Evolutionary conservation across 2,113 vertebrate genomes (phyloP).

Genomic region (Ranitomeya imitator): DNA sequence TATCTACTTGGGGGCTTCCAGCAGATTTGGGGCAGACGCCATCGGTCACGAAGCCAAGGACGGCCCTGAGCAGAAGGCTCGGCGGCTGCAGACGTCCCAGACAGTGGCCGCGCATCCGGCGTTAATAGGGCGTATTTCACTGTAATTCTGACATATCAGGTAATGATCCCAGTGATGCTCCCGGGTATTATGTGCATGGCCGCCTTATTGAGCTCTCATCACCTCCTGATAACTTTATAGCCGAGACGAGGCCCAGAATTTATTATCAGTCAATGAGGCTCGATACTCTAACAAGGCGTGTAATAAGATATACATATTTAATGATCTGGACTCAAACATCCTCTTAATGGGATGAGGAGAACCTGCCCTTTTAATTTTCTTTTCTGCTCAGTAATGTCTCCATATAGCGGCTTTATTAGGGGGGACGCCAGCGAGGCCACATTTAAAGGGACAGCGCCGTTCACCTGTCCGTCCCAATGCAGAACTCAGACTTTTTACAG

Average conservation of each 20-base stretch:
- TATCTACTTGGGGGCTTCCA: background rate
- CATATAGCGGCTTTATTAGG: slow-evolving; percentile 39
- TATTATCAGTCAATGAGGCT: slow-evolving; percentile 93
- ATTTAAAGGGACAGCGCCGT: slow-evolving; percentile 7
- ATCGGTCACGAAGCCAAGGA: background rate
- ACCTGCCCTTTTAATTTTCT: slow-evolving; percentile 67
- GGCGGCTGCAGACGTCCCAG: background rate
- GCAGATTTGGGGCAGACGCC: background rate
- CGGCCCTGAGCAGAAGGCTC: background rate
- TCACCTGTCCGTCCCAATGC: background rate
- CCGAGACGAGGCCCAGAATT: slow-evolving; percentile 85
- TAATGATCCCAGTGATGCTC: slow-evolving; percentile 88
- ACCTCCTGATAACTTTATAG: slow-evolving; percentile 86
- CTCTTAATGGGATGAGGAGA: slow-evolving; percentile 72
- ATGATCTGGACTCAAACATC: slow-evolving; percentile 94
- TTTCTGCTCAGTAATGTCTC: slow-evolving; percentile 40
- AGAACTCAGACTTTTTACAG: background rate
- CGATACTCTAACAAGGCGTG: slow-evolving; percentile 84
- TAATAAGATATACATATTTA: slow-evolving; percentile 99
- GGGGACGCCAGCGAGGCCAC: background rate
- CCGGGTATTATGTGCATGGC: slow-evolving; percentile 86
- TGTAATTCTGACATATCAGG: slow-evolving; percentile 88
- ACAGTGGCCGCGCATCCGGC: slow-evolving; percentile 63
- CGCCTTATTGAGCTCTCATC: slow-evolving; percentile 89
- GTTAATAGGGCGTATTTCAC: slow-evolving; percentile 84